Evolutionary conservation across 2,113 vertebrate genomes (phyloP).

Genomic region (Phyllostomus discolor): DNA sequence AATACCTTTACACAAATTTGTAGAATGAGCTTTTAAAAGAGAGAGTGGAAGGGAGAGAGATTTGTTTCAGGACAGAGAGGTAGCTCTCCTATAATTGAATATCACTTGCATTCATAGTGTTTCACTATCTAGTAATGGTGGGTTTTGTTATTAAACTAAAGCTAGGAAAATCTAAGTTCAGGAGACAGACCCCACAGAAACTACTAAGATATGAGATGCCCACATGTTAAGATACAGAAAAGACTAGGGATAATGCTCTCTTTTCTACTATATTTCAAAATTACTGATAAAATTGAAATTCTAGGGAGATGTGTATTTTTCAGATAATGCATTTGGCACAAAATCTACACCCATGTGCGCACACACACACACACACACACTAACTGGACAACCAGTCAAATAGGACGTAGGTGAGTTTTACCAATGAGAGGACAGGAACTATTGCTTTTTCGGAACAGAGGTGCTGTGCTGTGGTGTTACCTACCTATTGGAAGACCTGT

Average conservation of each 20-base stretch:
- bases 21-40: constrained; percentile 51
- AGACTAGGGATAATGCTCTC: background rate
- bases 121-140: background rate
- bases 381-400: background rate
- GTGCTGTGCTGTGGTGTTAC: too few species aligned
- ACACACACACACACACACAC: background rate
- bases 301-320: background rate
- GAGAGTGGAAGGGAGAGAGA: background rate
- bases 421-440: constrained; percentile 65
- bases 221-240: background rate
- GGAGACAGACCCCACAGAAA: background rate
- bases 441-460: constrained; percentile 51
- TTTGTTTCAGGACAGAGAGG: constrained; percentile 11
- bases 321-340: background rate
- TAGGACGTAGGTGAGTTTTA: constrained; percentile 57
- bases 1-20: constrained; percentile 56
- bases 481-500: too few species aligned
- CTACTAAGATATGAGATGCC: background rate
- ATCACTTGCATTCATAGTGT: constrained; percentile 35
- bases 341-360: background rate
- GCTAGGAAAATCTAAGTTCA: background rate
- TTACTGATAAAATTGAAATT: background rate
- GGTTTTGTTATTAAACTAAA: constrained; percentile 44
- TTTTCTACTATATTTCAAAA: background rate
- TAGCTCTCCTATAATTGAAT: constrained; percentile 22